Evolutionary conservation across 2,888 invertebrate species (phyloP).

Genomic region (Dromius quadrimaculatus): DNA sequence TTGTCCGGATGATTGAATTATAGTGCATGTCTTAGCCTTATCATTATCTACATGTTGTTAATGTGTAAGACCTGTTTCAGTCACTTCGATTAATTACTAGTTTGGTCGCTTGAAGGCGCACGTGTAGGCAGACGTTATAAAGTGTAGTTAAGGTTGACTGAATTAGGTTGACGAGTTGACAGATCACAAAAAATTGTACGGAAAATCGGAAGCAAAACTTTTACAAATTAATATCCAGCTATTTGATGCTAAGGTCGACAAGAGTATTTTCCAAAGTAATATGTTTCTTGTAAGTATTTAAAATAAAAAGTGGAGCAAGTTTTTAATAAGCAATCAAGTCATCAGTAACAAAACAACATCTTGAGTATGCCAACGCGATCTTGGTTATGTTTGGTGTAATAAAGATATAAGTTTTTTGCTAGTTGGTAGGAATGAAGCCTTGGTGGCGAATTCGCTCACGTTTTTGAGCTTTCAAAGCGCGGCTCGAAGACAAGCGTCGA

Average conservation of each 20-base stretch:
- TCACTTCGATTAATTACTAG: constrained; percentile 63
- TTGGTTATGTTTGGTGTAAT: background rate
- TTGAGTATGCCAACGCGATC: background rate
- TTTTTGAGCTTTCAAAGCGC: constrained; percentile 8
- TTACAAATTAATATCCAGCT: too few species aligned
- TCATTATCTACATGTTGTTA: constrained; percentile 62
- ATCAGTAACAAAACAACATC: constrained; percentile 22
- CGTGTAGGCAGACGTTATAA: constrained; percentile 3
- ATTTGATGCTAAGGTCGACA: too few species aligned
- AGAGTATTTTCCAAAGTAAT: too few species aligned
- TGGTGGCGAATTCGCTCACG: constrained; percentile 37
- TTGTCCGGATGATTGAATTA: constrained; percentile 41
- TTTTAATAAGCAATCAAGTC: constrained; percentile 21
- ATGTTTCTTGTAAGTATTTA: too few species aligned
- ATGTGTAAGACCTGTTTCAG: constrained; percentile 63
- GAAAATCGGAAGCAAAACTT: background rate
- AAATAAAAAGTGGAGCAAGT: background rate
- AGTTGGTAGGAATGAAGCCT: constrained; percentile 5
- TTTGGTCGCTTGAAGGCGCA: constrained; percentile 55
- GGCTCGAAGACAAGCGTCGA: constrained; percentile 17
- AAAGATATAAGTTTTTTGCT: constrained; percentile 12
- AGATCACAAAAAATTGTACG: background rate
- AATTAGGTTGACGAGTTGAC: constrained; percentile 11
- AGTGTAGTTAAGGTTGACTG: background rate
- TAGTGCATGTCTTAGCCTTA: constrained; percentile 54